Base-by-base conservation (phyloP, 2,888 invertebrate species). In the Phania funesta region DNA sequence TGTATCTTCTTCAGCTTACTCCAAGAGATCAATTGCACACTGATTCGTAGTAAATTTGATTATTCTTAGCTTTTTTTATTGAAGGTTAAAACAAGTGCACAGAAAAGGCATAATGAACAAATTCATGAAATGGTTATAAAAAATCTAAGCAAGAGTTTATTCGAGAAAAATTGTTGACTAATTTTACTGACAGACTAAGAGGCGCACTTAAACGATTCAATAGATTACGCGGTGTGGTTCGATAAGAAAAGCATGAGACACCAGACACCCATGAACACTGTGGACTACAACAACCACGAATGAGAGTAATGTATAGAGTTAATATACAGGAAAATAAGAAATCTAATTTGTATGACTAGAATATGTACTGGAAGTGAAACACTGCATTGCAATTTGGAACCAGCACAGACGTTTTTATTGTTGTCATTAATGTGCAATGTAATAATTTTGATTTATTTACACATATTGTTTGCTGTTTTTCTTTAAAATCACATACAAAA, bases 11-110 rank as follows among this genome's bases (percentile, higher is more conserved):
- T 50, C 38, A 48, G 22, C 18, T 24, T 11, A 65, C 22, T 56
- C 35, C 35, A 32, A 26, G 9, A 24, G 13, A 41, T 54, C 44
- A 50, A 48, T 18, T 38, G 52, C 62, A 70, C 68, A 70, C 13
- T 24, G 67, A 48, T 54, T 67, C 58, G n/a, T 54, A 62, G 81
- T 75, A 68, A 75, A 38, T 22, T 38, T 35, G 11, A 18, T 35
- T 3, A 41, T 41, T 7, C 29, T 64, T 60, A 11, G 26, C 11
- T 60, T 13, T 2, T 60, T 11, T 13, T 64, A 1, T 67, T 75
- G 41, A 76, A 76, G 58, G 67, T 67, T 76, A 62, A 54, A 58
- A 74, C 73, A 82, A 74, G 77, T 82, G 74, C 62, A 74, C 50
- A 62, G 32, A 64, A 74, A 64, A 26, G 22, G n/a, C 11, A 24